Percentiles rank a stretch among this genome's conserved stretches.
These are phyloP conservation scores for Plestiodon gilberti DNA, from an alignment of 2,113 vertebrate species.

Conservation along the genomic window DNA sequence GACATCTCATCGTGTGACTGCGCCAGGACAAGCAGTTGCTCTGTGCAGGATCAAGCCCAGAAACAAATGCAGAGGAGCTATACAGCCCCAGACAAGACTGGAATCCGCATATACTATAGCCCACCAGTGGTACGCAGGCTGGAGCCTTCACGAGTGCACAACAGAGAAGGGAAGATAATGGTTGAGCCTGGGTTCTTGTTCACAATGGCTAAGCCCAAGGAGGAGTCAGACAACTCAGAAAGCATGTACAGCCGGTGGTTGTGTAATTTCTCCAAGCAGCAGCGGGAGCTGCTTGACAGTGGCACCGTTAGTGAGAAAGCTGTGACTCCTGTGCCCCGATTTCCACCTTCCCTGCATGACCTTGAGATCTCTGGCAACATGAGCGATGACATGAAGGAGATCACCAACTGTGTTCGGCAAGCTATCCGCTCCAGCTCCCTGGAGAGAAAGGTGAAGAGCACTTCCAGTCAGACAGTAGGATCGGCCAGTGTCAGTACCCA, in stretches of 20 bases:
- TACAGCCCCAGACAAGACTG: conserved; percentile 93
- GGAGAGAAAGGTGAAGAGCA: conserved; percentile 92
- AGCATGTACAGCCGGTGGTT: conserved; percentile 90
- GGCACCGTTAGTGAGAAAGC: conserved; percentile 57
- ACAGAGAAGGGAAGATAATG: conserved; percentile 82
- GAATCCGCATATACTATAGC: conserved; percentile 97
- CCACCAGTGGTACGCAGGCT: conserved; percentile 87
- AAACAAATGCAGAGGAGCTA: conserved; percentile 91
- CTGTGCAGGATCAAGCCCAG: conserved; percentile 73
- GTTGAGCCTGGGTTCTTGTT: conserved; percentile 83
- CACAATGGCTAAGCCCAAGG: conserved; percentile 83
- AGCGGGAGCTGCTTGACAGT: conserved; percentile 86
- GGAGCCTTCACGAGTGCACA: conserved; percentile 76
- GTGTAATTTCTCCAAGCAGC: conserved; percentile 91
- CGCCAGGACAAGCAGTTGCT: conserved; percentile 70
- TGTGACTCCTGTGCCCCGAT: conserved; percentile 66
- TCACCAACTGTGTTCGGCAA: conserved; percentile 96
- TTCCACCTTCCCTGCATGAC: conserved; percentile 80
- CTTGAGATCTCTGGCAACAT: conserved; percentile 95
- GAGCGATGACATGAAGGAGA: conserved; percentile 99
- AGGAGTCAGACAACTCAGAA: conserved; percentile 71
- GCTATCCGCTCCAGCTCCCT: conserved; percentile 95
- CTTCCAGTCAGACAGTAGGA: conserved; percentile 85
- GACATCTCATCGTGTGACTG: conserved; percentile 87
- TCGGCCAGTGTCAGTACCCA: conserved; percentile 87